Percentiles rank a stretch among this genome's conserved stretches.
phyloP scores from a whole-genome alignment of 2,888 invertebrate species.

The Drymonia ruficornis region DNA sequence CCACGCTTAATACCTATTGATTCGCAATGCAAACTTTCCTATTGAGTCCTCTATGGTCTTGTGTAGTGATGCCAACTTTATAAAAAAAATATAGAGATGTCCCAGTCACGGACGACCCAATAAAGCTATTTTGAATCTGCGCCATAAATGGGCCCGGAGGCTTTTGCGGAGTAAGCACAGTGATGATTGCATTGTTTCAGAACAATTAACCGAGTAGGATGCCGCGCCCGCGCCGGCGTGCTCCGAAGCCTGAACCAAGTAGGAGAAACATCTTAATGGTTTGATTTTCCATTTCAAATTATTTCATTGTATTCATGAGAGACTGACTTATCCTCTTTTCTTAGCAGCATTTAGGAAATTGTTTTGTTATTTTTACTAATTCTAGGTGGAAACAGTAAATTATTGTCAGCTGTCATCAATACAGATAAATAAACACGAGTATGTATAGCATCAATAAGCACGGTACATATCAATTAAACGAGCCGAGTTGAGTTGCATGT shows the following conservation, averaged over 20 bases:
- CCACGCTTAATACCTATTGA: too few relatives aligned
- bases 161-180: too few relatives aligned
- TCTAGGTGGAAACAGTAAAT: conserved; percentile 52
- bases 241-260: conserved; percentile 49
- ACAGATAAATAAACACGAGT: conserved; percentile 42
- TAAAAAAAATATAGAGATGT: too few relatives aligned
- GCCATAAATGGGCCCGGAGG: too few relatives aligned
- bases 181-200: too few relatives aligned
- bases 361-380: conserved; percentile 68
- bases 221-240: conserved; percentile 22
- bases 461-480: conserved; percentile 76
- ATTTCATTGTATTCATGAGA: conserved; percentile 75
- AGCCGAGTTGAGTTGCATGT: conserved; percentile 57
- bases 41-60: too few relatives aligned
- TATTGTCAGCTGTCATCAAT: conserved; percentile 51
- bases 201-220: conserved; percentile 65
- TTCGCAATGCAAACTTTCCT: too few relatives aligned
- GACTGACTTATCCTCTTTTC: conserved; percentile 78
- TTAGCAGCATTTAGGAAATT: conserved; percentile 79
- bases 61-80: too few relatives aligned
- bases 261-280: conserved; percentile 65
- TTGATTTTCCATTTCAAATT: conserved; percentile 68
- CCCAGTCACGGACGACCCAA: too few relatives aligned
- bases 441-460: conserved; percentile 58
- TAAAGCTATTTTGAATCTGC: too few relatives aligned